Conservation (phyloP, 2,797 vertebrate genomes). For the Sebastes diploproa region DNA sequence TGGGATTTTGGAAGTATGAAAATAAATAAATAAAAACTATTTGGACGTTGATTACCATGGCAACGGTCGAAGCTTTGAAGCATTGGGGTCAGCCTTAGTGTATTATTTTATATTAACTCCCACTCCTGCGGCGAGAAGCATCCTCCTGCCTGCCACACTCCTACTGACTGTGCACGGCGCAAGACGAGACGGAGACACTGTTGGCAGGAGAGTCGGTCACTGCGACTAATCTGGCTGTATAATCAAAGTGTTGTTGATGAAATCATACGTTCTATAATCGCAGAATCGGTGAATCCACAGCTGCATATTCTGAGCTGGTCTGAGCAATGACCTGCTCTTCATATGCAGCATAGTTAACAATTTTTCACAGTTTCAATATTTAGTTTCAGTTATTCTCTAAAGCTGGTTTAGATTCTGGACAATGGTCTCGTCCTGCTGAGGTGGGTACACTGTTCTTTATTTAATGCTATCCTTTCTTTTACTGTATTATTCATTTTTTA, state of each 20-base stretch:
- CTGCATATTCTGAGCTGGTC: neutral
- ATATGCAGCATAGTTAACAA: neutral
- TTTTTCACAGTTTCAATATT: neutral
- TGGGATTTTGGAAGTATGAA: neutral
- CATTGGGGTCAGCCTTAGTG: neutral
- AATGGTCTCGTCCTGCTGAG: neutral
- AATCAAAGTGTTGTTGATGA: neutral
- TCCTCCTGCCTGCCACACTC: too few species aligned
- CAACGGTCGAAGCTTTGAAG: neutral
- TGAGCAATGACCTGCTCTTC: neutral
- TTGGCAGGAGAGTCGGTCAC: too few species aligned
- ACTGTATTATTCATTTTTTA: slow-evolving; percentile 19
- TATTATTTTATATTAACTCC: too few species aligned
- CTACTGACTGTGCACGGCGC: too few species aligned
- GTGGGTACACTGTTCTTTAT: slow-evolving; percentile 3
- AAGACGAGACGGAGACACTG: too few species aligned
- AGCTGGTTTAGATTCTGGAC: slow-evolving; percentile 10
- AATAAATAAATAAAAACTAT: neutral
- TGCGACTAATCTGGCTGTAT: neutral
- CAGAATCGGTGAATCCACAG: neutral
- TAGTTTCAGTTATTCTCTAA: neutral
- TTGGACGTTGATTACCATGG: neutral
- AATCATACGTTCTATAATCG: neutral
- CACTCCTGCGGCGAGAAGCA: too few species aligned
- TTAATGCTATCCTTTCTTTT: neutral